A percentile compares a stretch with the other conserved stretches of the same genome.
Evolutionary conservation across 2,888 invertebrate genomes (phyloP).

Genomic region (Abscondita cerata): DNA sequence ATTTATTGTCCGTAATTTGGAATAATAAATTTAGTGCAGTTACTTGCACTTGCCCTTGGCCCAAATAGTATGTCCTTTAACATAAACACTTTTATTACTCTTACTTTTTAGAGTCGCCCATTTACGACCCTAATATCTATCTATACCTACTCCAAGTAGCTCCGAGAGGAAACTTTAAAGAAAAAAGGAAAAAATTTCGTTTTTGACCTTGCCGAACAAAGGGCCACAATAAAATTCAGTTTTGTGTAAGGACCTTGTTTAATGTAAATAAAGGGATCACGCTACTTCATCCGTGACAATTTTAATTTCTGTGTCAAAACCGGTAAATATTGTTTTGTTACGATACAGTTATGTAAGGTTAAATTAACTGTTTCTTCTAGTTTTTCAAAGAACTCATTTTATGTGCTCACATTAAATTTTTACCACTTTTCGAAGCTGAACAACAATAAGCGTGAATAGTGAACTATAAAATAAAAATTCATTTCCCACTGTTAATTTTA

Average conservation of each 20-base stretch:
- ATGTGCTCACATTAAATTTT: constrained; percentile 36
- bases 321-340: neutral
- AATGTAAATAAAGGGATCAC: constrained; percentile 27
- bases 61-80: constrained; percentile 42
- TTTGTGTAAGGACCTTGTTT: constrained; percentile 19
- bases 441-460: neutral
- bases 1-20: neutral
- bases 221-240: constrained; percentile 6
- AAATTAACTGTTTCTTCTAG: constrained; percentile 3
- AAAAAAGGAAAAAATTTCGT: constrained; percentile 1
- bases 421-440: constrained; percentile 30
- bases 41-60: constrained; percentile 43
- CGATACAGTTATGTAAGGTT: constrained; percentile 8
- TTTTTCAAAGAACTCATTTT: constrained; percentile 25
- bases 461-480: constrained; percentile 5
- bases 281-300: constrained; percentile 35
- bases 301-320: constrained; percentile 6
- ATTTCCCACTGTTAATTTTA: constrained; percentile 5
- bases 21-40: constrained; percentile 12
- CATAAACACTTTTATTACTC: constrained; percentile 48
- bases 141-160: constrained; percentile 4
- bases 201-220: constrained; percentile 1
- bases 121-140: constrained; percentile 21
- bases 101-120: constrained; percentile 46
- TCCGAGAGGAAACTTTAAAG: neutral